These are phyloP conservation scores for Habroteleia sp. DNA, from an alignment of 2,888 invertebrate species.

Conservation along the genomic window DNA sequence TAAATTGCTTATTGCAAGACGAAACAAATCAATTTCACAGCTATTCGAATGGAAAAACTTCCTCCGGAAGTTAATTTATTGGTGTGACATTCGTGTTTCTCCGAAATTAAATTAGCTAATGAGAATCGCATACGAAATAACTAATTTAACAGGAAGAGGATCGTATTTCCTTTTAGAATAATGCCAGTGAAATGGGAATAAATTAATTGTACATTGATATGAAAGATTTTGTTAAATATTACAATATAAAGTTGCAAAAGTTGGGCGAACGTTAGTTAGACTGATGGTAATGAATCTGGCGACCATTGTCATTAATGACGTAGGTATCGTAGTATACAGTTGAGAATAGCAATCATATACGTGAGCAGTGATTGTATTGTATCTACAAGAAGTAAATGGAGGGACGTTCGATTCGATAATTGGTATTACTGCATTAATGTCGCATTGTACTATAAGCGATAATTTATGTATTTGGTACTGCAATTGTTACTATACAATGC, in stretches of 20 bases:
- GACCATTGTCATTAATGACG: constrained; percentile 43
- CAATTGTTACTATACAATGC: constrained; percentile 54
- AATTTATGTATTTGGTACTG: constrained; percentile 59
- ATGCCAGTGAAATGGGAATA: too few species aligned
- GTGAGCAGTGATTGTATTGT: constrained; percentile 52
- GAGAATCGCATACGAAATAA: not conserved
- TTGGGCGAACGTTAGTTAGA: too few species aligned
- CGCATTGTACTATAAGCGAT: constrained; percentile 53
- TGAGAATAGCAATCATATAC: constrained; percentile 46
- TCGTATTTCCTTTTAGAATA: too few species aligned
- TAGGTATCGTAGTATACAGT: constrained; percentile 43
- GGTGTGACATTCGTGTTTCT: not conserved
- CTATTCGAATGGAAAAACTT: constrained; percentile 6
- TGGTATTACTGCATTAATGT: constrained; percentile 62
- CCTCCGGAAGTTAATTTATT: constrained; percentile 6
- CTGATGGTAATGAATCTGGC: too few species aligned
- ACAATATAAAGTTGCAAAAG: not conserved
- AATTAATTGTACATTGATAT: too few species aligned
- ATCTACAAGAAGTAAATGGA: constrained; percentile 58
- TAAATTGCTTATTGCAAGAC: too few species aligned
- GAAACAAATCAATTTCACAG: constrained; percentile 10
- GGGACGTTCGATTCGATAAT: constrained; percentile 60
- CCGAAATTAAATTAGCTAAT: constrained; percentile 1
- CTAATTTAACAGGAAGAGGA: too few species aligned
- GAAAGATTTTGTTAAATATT: too few species aligned